Conservation (phyloP, 2,113 vertebrate genomes). For the Chunga burmeisteri region DNA sequence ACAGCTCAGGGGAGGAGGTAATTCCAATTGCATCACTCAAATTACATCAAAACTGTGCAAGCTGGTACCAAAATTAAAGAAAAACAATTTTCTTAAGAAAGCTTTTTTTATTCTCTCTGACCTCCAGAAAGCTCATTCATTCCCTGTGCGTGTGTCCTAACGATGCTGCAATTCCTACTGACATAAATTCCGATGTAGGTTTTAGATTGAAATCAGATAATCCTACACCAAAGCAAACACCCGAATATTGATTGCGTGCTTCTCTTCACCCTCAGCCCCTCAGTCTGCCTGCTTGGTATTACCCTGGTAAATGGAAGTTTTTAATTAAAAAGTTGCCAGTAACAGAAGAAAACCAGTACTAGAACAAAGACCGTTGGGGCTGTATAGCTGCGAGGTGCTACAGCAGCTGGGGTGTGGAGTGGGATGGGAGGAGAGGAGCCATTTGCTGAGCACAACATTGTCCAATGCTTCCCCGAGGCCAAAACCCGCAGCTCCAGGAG, state of each 20-base stretch:
- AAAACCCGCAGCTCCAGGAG: not conserved
- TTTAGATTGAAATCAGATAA: not conserved
- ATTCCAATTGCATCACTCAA: too few relatives aligned
- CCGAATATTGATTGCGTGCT: rapidly evolving
- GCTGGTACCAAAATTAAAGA: not conserved
- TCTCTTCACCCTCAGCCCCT: not conserved
- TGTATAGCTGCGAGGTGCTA: not conserved
- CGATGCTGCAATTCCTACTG: not conserved
- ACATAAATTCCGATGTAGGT: not conserved
- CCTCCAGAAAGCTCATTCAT: not conserved
- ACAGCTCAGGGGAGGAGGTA: not conserved
- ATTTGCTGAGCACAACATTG: not conserved
- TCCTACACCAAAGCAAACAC: not conserved
- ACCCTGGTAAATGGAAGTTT: not conserved
- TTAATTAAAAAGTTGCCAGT: not conserved
- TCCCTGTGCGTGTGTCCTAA: rapidly evolving
- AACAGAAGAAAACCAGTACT: not conserved
- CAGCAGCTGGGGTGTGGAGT: not conserved
- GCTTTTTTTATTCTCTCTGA: not conserved
- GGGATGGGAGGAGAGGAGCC: not conserved
- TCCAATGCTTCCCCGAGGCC: not conserved
- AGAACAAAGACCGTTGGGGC: not conserved
- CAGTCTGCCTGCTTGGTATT: not conserved
- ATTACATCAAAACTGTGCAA: not conserved
- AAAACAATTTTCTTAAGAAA: not conserved